Conservation (phyloP, 2,113 vertebrate genomes). For the Heliornis fulica region DNA sequence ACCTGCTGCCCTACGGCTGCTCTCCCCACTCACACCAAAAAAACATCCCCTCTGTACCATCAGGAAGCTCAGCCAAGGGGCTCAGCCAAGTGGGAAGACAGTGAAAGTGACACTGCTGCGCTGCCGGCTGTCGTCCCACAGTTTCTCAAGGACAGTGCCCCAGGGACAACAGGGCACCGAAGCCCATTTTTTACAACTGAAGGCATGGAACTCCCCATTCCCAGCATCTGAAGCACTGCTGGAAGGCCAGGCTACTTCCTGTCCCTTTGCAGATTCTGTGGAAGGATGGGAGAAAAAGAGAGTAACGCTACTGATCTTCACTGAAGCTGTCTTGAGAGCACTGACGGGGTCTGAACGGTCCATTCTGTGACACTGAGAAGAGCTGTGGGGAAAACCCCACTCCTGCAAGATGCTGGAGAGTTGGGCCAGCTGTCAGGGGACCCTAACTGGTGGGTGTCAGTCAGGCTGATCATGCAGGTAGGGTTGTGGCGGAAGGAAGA, state of each 20-base stretch:
- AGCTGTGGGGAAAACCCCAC: not conserved
- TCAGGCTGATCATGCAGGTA: not conserved
- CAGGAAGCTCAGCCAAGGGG: not conserved
- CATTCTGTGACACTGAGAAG: not conserved
- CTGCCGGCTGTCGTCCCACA: not conserved
- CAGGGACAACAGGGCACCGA: not conserved
- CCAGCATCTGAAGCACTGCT: fast-evolving
- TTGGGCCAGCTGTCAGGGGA: not conserved
- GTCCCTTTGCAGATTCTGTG: not conserved
- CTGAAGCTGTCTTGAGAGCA: not conserved
- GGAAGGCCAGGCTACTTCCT: not conserved
- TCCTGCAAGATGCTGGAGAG: not conserved
- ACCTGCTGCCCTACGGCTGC: not conserved
- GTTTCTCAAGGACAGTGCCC: not conserved
- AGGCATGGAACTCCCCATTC: fast-evolving
- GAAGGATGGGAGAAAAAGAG: not conserved
- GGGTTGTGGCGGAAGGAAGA: not conserved
- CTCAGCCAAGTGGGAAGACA: not conserved
- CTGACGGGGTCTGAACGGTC: not conserved
- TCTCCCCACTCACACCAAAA: not conserved
- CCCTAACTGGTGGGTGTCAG: not conserved
- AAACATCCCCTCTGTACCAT: not conserved
- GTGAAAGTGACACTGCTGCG: not conserved
- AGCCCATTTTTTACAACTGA: not conserved
- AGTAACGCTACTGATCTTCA: not conserved